These are phyloP conservation scores for Mellivora capensis DNA, from an alignment of 2,113 vertebrate genomes.

Conservation along the genomic window DNA sequence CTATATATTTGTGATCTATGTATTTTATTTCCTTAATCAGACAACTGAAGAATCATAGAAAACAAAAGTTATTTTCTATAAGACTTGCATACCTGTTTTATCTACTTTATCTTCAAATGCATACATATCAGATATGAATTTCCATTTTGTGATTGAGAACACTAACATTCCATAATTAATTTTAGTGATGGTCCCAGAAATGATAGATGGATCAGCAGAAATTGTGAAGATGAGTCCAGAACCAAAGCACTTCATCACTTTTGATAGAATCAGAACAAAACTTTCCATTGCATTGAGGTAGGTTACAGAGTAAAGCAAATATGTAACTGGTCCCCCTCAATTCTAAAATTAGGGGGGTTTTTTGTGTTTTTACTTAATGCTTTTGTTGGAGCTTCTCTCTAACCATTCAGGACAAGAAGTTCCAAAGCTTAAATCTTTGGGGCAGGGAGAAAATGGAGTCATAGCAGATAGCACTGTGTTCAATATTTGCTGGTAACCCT, in stretches of 20 bases:
- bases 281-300: conserved; percentile 43
- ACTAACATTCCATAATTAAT: conserved; percentile 20
- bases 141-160: conserved; percentile 34
- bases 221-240: conserved; percentile 10
- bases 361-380: conserved; percentile 33
- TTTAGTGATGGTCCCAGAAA: neutral
- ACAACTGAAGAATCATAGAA: neutral
- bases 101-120: neutral
- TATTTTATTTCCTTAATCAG: neutral
- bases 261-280: conserved; percentile 68
- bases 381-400: conserved; percentile 7
- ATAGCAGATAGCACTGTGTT: neutral
- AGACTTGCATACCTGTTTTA: neutral
- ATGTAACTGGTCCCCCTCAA: conserved; percentile 31
- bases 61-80: neutral
- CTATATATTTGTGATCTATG: neutral
- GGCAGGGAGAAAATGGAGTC: neutral
- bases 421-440: neutral
- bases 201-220: conserved; percentile 28
- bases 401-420: conserved; percentile 24
- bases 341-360: conserved; percentile 44
- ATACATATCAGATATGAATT: conserved; percentile 31
- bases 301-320: conserved; percentile 50
- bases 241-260: conserved; percentile 57
- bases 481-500: neutral